phyloP scores from a whole-genome alignment of 1,140 invertebrate species.

The Gonioctena quinquepunctata region DNA sequence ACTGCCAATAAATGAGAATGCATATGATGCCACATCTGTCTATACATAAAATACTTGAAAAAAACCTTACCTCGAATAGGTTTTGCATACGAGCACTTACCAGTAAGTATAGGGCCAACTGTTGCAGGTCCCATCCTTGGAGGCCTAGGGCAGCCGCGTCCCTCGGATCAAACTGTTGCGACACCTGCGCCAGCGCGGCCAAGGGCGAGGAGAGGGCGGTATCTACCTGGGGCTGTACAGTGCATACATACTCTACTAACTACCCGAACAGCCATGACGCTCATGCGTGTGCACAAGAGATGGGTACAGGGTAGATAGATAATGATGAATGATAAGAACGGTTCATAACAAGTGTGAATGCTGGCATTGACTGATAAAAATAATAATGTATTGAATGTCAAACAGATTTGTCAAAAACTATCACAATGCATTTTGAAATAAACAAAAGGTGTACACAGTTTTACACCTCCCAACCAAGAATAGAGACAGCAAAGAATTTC shows the following conservation, averaged over 20 bases:
- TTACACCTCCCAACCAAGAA: no score
- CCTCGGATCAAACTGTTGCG: slow-evolving; percentile 54
- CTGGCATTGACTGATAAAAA: not conserved
- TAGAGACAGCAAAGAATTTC: no score
- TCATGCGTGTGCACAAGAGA: slow-evolving; percentile 37
- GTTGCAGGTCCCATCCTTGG: slow-evolving; percentile 71
- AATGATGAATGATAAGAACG: slow-evolving; percentile 20
- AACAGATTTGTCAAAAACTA: no score
- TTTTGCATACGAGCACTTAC: slow-evolving; percentile 59
- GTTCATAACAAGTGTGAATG: not conserved
- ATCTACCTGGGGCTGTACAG: slow-evolving; percentile 47
- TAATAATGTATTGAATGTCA: no score
- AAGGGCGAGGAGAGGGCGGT: slow-evolving; percentile 50
- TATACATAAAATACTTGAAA: no score
- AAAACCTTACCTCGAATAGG: not conserved
- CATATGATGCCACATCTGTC: no score
- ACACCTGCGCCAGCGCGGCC: slow-evolving; percentile 54
- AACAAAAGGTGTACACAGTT: no score
- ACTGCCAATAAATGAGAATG: no score
- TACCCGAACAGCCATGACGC: slow-evolving; percentile 42
- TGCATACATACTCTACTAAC: slow-evolving; percentile 49
- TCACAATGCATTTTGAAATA: no score
- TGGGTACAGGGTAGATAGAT: slow-evolving; percentile 29
- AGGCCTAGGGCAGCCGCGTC: slow-evolving; percentile 59
- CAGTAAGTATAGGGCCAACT: slow-evolving; percentile 73